Evolutionary conservation across 2,888 invertebrate species (phyloP).

Genomic region (Pristionchus fissidentatus): DNA sequence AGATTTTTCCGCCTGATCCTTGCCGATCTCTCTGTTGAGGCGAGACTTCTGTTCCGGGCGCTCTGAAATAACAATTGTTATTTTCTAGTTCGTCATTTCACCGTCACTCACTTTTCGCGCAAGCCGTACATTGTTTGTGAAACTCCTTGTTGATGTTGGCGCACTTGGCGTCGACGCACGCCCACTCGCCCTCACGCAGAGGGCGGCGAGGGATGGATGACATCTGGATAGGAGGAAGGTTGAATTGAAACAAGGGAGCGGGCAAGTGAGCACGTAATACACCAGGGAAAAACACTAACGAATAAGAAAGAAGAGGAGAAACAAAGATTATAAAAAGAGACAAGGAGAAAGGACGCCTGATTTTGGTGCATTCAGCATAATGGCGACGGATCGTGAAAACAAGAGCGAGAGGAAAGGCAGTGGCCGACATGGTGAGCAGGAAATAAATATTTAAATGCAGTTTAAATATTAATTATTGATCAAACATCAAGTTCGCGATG

Average conservation of each 20-base stretch:
- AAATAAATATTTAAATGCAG: no score
- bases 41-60: slow-evolving; percentile 43
- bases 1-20: slow-evolving; percentile 93
- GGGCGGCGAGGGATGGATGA: slow-evolving; percentile 36
- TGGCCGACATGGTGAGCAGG: no score
- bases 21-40: slow-evolving; percentile 86
- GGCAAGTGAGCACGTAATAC: no score
- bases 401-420: no score
- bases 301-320: no score
- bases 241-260: not conserved
- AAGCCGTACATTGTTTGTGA: slow-evolving; percentile 65
- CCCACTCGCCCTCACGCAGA: slow-evolving; percentile 77
- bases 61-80: not conserved
- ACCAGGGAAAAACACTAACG: no score
- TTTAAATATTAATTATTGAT: no score
- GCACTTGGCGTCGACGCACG: slow-evolving; percentile 78
- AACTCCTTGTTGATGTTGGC: slow-evolving; percentile 67
- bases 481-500: no score
- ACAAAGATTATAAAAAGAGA: not conserved
- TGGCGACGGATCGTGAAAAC: no score
- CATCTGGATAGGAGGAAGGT: not conserved
- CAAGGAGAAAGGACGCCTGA: not conserved
- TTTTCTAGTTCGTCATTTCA: not conserved
- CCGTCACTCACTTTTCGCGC: slow-evolving; percentile 76
- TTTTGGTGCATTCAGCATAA: no score